phyloP scores from a whole-genome alignment of 2,888 invertebrate species.

The Nycteola revayana region DNA sequence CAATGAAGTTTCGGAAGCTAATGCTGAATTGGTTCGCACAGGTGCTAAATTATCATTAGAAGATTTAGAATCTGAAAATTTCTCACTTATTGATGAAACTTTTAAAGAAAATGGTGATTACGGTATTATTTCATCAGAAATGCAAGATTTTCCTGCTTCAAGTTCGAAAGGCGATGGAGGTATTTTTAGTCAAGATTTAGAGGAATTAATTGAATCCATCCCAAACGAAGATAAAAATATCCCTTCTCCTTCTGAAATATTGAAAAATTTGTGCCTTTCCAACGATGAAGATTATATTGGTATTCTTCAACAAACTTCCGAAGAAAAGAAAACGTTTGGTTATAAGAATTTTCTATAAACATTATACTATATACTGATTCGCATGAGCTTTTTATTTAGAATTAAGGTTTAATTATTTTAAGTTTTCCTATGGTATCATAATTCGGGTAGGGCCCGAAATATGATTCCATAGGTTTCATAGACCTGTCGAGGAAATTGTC shows the following conservation, averaged over 20 bases:
- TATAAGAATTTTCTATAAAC: too few species aligned
- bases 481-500: too few species aligned
- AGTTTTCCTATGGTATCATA: too few species aligned
- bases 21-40: conserved; percentile 66
- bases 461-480: too few species aligned
- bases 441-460: too few species aligned
- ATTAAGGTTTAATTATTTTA: too few species aligned
- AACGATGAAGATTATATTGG: conserved; percentile 61
- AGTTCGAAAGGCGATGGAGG: conserved; percentile 37
- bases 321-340: conserved; percentile 8
- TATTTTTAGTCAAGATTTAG: conserved; percentile 61
- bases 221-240: conserved; percentile 71
- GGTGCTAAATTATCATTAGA: conserved; percentile 73
- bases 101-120: conserved; percentile 35
- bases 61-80: conserved; percentile 73
- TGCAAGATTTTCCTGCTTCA: conserved; percentile 10
- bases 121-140: conserved; percentile 3
- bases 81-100: conserved; percentile 57
- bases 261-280: conserved; percentile 84
- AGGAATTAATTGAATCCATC: conserved; percentile 55
- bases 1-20: conserved; percentile 61
- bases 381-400: too few species aligned
- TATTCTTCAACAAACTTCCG: conserved; percentile 29
- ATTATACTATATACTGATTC: too few species aligned
- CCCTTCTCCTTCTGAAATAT: conserved; percentile 85